Percentiles rank a stretch among this genome's conserved stretches.
Evolutionary conservation across 2,888 invertebrate genomes (phyloP).

Genomic region (Zygogramma bicolorata): DNA sequence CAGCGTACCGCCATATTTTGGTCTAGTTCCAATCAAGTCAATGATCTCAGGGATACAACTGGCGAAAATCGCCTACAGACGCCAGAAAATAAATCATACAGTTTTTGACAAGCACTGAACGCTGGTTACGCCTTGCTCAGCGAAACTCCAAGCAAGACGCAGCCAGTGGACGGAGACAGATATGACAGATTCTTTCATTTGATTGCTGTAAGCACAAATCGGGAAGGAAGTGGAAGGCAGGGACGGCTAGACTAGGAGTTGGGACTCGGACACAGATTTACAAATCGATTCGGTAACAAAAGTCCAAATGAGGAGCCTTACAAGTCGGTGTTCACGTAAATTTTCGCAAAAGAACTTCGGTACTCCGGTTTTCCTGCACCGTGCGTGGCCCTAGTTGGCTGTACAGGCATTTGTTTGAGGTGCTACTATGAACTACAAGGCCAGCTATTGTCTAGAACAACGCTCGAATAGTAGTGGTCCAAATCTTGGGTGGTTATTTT

Average conservation of each 20-base stretch:
- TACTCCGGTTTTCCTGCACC: conserved; percentile 54
- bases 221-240: conserved; percentile 22
- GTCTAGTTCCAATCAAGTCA: conserved; percentile 99
- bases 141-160: conserved; percentile 37
- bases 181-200: conserved; percentile 28
- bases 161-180: conserved; percentile 42
- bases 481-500: conserved; percentile 43
- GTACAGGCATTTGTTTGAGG: conserved; percentile 64
- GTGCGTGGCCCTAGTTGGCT: conserved; percentile 67
- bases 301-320: conserved; percentile 66
- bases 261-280: conserved; percentile 44
- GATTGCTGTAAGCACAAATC: conserved; percentile 48
- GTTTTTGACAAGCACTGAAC: conserved; percentile 50
- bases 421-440: conserved; percentile 62
- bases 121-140: conserved; percentile 37
- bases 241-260: conserved; percentile 32
- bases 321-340: conserved; percentile 52
- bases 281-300: conserved; percentile 29
- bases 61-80: conserved; percentile 97
- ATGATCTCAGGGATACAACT: conserved; percentile 99
- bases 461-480: conserved; percentile 53
- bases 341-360: conserved; percentile 24
- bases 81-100: conserved; percentile 72
- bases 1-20: conserved; percentile 99
- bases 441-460: conserved; percentile 60